These are phyloP conservation scores for Cacatua alba DNA, from an alignment of 2,113 vertebrate species.

Conservation along the genomic window DNA sequence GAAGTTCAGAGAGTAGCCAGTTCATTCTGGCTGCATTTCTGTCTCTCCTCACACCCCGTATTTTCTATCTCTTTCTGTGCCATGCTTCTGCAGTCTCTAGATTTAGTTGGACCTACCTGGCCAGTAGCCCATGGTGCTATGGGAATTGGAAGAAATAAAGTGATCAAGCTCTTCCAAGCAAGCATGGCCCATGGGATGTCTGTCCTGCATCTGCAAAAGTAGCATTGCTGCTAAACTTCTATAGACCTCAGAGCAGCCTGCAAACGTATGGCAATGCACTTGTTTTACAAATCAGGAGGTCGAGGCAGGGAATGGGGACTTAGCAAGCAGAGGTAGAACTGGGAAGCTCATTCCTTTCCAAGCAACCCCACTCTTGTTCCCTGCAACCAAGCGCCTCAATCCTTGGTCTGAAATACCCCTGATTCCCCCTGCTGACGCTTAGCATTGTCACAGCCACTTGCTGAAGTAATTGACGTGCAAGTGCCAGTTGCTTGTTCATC, in stretches of 20 bases:
- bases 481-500: slow-evolving; percentile 15
- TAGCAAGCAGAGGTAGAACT: background rate
- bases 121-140: background rate
- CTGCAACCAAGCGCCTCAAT: background rate
- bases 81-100: background rate
- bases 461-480: slow-evolving; percentile 49
- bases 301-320: background rate
- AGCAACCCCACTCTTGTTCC: background rate
- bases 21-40: background rate
- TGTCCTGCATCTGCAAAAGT: background rate
- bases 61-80: background rate
- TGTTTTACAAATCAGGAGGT: background rate
- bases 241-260: background rate
- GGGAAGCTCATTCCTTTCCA: background rate
- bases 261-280: background rate
- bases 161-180: background rate
- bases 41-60: background rate
- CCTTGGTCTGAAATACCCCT: background rate
- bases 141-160: background rate
- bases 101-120: background rate
- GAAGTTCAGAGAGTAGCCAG: background rate
- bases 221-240: background rate
- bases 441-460: background rate
- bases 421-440: background rate
- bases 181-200: background rate